Conservation (phyloP, 1,140 invertebrate species). For the Panagrolaimus sp. region DNA sequence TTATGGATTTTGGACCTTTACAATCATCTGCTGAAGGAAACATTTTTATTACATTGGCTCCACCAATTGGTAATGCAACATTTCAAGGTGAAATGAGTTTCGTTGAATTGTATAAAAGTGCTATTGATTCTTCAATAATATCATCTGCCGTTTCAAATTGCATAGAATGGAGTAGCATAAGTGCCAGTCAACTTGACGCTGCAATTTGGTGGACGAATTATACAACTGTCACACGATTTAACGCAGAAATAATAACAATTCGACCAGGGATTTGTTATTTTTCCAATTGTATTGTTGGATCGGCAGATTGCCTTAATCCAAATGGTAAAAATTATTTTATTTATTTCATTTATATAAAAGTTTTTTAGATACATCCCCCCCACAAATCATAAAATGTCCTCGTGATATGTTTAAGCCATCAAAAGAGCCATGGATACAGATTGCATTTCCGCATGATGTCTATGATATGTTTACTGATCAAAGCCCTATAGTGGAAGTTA, state of each 20-base stretch:
- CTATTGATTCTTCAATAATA: not conserved
- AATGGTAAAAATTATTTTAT: not conserved
- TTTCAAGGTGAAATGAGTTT: constrained; percentile 6
- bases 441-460: not conserved
- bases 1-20: too few species aligned
- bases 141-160: not conserved
- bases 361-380: not conserved
- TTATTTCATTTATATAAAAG: not conserved
- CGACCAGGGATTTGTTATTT: not conserved
- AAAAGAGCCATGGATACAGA: not conserved
- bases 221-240: constrained; percentile 6
- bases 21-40: too few species aligned
- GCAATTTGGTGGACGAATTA: not conserved
- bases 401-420: not conserved
- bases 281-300: not conserved
- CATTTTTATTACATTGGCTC: not conserved
- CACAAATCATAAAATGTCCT: constrained; percentile 1
- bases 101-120: not conserved
- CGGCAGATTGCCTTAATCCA: not conserved
- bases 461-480: not conserved
- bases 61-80: not conserved
- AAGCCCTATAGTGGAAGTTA: not conserved
- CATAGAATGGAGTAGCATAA: not conserved
- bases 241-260: not conserved
- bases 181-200: not conserved